Evolutionary conservation across 2,888 invertebrate genomes (phyloP).

Genomic region (Xestia xanthographa): DNA sequence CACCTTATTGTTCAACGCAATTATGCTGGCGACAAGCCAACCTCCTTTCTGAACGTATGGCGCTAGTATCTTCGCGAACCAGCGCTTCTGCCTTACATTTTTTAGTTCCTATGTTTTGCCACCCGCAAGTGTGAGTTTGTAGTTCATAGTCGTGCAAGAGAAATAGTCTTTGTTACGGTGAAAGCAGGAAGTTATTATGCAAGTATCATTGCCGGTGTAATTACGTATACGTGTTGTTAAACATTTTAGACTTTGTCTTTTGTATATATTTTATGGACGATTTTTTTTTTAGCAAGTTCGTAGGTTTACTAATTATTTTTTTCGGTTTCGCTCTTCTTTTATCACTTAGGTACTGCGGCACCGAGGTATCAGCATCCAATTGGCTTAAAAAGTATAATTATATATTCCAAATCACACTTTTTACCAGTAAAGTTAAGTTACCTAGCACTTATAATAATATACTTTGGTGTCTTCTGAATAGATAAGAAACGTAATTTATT

Average conservation of each 20-base stretch:
- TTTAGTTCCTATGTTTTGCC: constrained; percentile 64
- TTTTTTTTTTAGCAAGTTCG: constrained; percentile 34
- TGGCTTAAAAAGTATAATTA: background rate
- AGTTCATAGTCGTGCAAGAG: constrained; percentile 64
- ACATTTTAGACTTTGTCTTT: constrained; percentile 52
- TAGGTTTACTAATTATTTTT: background rate
- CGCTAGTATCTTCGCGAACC: constrained; percentile 59
- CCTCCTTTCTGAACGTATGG: constrained; percentile 28
- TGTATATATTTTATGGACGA: constrained; percentile 33
- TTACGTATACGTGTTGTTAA: constrained; percentile 68
- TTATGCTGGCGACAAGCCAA: constrained; percentile 47
- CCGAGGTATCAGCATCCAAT: too few species aligned
- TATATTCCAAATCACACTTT: background rate
- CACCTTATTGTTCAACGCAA: constrained; percentile 61
- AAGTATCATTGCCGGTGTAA: constrained; percentile 77
- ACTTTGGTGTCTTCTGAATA: background rate
- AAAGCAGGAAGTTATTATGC: constrained; percentile 87
- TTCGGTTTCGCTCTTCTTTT: background rate
- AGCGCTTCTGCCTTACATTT: constrained; percentile 14
- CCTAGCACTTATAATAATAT: too few species aligned
- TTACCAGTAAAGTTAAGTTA: background rate
- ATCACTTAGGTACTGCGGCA: background rate
- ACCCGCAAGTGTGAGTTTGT: constrained; percentile 65
- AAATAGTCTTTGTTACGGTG: constrained; percentile 79
- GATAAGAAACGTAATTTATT: background rate